Percentiles rank a stretch among this genome's conserved stretches.
These are phyloP conservation scores for Ferrisia virgata DNA, from an alignment of 2,888 invertebrate genomes.

Conservation along the genomic window DNA sequence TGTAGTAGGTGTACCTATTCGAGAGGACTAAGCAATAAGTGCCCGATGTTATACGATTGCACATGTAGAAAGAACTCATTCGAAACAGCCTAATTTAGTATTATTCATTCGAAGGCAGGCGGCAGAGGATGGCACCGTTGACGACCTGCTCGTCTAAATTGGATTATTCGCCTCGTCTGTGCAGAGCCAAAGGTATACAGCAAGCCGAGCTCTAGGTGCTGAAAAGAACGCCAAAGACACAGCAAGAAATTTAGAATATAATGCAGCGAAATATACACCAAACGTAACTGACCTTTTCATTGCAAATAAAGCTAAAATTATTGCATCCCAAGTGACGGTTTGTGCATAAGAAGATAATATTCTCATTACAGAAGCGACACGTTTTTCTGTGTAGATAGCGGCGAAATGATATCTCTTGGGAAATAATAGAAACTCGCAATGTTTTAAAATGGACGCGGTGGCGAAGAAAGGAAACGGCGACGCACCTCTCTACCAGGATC, in stretches of 20 bases:
- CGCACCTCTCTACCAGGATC: not conserved
- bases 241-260: not conserved
- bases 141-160: not conserved
- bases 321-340: conserved; percentile 41
- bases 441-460: not conserved
- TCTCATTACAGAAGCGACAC: conserved; percentile 41
- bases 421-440: conserved; percentile 34
- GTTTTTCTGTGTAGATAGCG: conserved; percentile 41
- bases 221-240: no score
- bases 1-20: no score
- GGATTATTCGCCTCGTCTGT: not conserved
- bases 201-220: no score
- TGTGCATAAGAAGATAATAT: conserved; percentile 43
- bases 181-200: not conserved
- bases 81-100: not conserved
- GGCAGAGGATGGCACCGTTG: no score
- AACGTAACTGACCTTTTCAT: conserved; percentile 38
- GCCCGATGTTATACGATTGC: no score
- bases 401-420: conserved; percentile 33
- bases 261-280: not conserved
- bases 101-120: not conserved
- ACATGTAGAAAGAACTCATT: not conserved
- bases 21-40: no score
- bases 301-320: conserved; percentile 36
- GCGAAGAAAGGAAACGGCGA: not conserved